Evolutionary conservation across 1,140 invertebrate species (phyloP).

Genomic region (Probaryconus sp.): DNA sequence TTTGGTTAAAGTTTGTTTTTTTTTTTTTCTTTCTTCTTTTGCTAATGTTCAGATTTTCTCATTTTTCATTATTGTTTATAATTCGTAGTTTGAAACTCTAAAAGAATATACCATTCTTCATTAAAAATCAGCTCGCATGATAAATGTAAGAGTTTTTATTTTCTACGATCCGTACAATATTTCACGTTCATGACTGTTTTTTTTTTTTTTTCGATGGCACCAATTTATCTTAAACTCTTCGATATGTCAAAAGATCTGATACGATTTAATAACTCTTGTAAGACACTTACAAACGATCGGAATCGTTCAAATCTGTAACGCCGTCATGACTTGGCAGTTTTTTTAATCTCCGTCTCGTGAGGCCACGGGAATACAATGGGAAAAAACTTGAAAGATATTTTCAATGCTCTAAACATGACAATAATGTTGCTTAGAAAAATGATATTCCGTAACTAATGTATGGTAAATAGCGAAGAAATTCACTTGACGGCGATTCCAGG

Average conservation of each 20-base stretch:
- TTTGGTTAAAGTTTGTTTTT: no score
- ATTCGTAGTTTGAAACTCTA: no score
- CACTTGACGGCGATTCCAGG: conserved; percentile 10
- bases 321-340: conserved; percentile 19
- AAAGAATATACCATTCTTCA: no score
- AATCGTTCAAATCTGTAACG: conserved; percentile 29
- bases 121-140: no score
- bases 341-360: conserved; percentile 31
- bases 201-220: no score
- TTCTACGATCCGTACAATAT: no score
- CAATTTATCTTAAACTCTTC: conserved; percentile 25
- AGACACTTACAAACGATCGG: conserved; percentile 24
- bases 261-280: conserved; percentile 29
- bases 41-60: no score
- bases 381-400: conserved; percentile 26
- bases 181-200: no score
- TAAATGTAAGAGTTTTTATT: no score
- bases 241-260: conserved; percentile 27
- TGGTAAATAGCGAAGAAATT: conserved; percentile 12
- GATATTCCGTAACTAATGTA: conserved; percentile 30
- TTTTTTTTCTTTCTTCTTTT: no score
- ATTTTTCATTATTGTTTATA: no score
- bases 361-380: conserved; percentile 18
- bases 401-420: conserved; percentile 17
- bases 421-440: conserved; percentile 30